Evolutionary conservation across 2,113 vertebrate genomes (phyloP), one percentile per base, ranked within the genome.

Genomic region (Ploceus nigricollis): DNA sequence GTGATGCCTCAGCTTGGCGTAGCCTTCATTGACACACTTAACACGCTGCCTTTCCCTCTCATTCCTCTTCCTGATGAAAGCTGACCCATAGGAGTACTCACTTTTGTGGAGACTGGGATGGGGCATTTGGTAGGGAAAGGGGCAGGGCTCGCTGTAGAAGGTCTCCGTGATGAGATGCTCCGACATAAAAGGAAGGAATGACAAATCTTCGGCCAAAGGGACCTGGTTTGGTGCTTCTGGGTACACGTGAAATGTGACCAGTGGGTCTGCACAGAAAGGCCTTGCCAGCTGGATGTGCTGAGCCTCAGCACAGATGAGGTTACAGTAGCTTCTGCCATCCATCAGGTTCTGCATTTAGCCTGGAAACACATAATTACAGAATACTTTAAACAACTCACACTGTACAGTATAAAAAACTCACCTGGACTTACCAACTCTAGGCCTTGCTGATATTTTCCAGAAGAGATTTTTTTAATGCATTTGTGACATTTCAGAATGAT

Each of bases 21-120:
- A 98, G 83, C 98, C 98, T 92, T 98, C 98, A 5, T 98, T 98
- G 91, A 98, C 98, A 85, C 98, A 98, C 45, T 98, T 98, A 7
- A 98, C 98, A 11, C 98, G 95, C 96, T 98, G 98, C 40, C 98
- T 97, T 75, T 98, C 98, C 35, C 98, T 97, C 83, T 98, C 98
- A 7, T 98, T 98, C 90, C 98, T 97, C 94, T 98, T 98, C 21
- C 97, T 96, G 95, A 98, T 97, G 87, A 98, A 98, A 48, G 98
- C 97, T 2, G 98, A 97, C 45, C 98, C 97, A 0, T 89, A 98
- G 70, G 97, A 96, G 37, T 85, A 97, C 6, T 98, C 97, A 13
- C 89, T 97, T 39, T 91, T 95, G 69, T 73, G 70, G 35, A 94
- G 97, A 69, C 13, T 95, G 35, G 85, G 69, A 66, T 89, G 89